Evolutionary conservation across 2,113 vertebrate genomes (phyloP).

Genomic region (Tretioscincus oriximinensis): DNA sequence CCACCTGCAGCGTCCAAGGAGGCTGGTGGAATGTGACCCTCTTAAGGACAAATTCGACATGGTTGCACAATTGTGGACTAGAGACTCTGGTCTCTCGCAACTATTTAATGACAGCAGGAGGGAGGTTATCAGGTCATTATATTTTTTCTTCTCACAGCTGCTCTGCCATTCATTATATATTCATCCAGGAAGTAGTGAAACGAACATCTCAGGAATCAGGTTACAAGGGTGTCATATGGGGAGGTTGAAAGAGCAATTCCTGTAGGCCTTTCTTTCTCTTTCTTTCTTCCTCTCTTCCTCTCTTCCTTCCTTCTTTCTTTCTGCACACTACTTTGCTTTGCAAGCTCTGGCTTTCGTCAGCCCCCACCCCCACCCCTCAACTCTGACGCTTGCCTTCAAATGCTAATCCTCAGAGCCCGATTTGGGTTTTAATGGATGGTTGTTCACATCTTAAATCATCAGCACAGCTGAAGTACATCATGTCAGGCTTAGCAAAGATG

Average conservation of each 20-base stretch:
- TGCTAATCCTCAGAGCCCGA: conserved; percentile 19
- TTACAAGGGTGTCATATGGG: conserved; percentile 34
- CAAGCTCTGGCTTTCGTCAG: too few relatives aligned
- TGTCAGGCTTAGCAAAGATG: conserved; percentile 39
- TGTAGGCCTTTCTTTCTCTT: conserved; percentile 3
- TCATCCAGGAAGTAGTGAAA: conserved; percentile 41
- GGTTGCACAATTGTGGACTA: conserved; percentile 19
- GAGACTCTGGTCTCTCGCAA: conserved; percentile 47
- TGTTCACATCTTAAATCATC: conserved; percentile 40
- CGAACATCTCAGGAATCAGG: conserved; percentile 37
- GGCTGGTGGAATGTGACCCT: conserved; percentile 38
- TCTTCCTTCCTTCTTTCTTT: not conserved
- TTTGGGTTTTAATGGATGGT: conserved; percentile 35
- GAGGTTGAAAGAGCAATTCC: conserved; percentile 24
- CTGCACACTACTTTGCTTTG: not conserved
- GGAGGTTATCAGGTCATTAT: conserved; percentile 57
- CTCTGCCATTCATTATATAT: conserved; percentile 40
- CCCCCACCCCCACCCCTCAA: not conserved
- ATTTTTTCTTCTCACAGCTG: conserved; percentile 63
- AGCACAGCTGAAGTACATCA: not conserved
- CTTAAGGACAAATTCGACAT: conserved; percentile 26
- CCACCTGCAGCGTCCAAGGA: conserved; percentile 34
- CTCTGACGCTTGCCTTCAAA: conserved; percentile 38
- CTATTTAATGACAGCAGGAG: conserved; percentile 57
- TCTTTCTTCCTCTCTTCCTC: conserved; percentile 25